Percentiles rank a stretch among this genome's conserved stretches.
Conservation (phyloP, 1,140 invertebrate species). For the Pogonomyrmex californicus region DNA sequence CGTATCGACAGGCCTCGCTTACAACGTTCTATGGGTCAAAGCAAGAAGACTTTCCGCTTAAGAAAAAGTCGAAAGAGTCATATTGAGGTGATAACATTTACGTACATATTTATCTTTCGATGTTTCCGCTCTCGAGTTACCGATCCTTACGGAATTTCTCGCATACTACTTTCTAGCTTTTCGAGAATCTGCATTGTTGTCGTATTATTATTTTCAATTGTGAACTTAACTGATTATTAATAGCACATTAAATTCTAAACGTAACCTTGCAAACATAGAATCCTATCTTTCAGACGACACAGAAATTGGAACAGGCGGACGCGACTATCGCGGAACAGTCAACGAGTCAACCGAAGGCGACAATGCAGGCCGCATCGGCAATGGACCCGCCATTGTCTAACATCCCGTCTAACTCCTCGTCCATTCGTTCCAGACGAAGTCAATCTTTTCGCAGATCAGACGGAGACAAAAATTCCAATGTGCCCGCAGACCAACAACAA, state of each 20-base stretch:
- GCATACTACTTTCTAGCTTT: not conserved
- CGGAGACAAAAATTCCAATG: constrained; percentile 67
- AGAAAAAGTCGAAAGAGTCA: constrained; percentile 91
- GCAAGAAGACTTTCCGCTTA: constrained; percentile 96
- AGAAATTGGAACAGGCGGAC: constrained; percentile 54
- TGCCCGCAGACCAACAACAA: constrained; percentile 69
- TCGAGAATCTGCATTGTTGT: not conserved
- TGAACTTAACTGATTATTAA: not conserved
- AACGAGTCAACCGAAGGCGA: constrained; percentile 59
- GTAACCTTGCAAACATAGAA: not conserved
- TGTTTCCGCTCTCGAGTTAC: not conserved
- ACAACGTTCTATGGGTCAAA: constrained; percentile 97
- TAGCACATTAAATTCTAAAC: not conserved
- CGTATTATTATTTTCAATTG: not conserved
- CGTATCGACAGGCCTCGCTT: constrained; percentile 91
- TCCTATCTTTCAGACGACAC: constrained; percentile 46
- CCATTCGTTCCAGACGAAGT: constrained; percentile 74
- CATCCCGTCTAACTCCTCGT: constrained; percentile 79
- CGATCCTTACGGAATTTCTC: not conserved
- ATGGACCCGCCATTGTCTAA: constrained; percentile 74
- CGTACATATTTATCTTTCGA: not conserved
- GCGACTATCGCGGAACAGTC: not conserved
- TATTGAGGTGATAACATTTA: constrained; percentile 82
- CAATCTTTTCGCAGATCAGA: constrained; percentile 74
- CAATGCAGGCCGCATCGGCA: constrained; percentile 77